Conservation (phyloP, 2,113 vertebrate species). For the Gallinago jamesoni region DNA sequence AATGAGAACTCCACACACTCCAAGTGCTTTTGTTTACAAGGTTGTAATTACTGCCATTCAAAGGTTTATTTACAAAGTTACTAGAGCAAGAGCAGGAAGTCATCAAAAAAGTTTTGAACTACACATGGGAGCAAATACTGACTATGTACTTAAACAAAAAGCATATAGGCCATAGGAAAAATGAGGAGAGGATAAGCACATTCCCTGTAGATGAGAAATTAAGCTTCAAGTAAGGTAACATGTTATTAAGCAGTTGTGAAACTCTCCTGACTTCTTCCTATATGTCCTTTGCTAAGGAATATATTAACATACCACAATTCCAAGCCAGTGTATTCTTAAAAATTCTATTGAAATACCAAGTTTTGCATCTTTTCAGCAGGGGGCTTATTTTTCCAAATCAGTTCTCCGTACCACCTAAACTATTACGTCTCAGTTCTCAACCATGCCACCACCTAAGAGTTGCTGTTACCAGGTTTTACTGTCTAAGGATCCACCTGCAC, state of each 20-base stretch:
- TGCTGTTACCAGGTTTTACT: neutral
- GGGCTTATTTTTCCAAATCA: neutral
- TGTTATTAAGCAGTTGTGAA: neutral
- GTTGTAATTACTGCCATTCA: neutral
- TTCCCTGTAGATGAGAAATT: neutral
- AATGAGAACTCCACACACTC: neutral
- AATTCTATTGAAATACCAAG: neutral
- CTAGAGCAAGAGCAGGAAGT: neutral
- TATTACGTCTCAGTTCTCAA: neutral
- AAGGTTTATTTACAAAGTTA: neutral
- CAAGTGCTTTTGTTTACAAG: neutral
- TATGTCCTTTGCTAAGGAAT: neutral
- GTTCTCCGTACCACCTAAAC: neutral
- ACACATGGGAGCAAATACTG: neutral
- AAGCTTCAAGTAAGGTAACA: neutral
- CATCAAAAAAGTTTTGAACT: neutral
- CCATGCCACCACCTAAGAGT: fast-evolving
- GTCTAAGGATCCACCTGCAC: neutral
- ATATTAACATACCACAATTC: neutral
- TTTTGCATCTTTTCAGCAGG: neutral
- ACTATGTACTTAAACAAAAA: neutral
- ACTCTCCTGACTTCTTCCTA: neutral
- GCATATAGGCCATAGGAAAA: neutral
- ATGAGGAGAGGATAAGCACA: neutral
- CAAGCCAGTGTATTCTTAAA: neutral